phyloP scores from a whole-genome alignment of 2,113 vertebrate species.

The Prochilodus magdalenae region DNA sequence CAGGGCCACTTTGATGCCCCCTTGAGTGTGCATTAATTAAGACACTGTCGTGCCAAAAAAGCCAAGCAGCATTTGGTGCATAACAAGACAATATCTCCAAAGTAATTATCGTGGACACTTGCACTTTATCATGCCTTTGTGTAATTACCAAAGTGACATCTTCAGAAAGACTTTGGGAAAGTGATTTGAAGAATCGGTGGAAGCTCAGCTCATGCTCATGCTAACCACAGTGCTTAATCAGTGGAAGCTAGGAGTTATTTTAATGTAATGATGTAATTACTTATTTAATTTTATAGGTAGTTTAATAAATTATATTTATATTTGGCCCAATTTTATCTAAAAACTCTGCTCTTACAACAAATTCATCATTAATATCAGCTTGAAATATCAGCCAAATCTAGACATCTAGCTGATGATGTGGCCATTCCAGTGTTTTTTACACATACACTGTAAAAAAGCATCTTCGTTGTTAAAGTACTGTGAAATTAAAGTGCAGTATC shows the following conservation, averaged over 20 bases:
- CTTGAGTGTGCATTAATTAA: constrained; percentile 78
- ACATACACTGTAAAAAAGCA: too few species aligned
- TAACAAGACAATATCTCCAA: constrained; percentile 75
- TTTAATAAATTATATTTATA: not conserved
- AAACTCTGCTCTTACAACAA: too few species aligned
- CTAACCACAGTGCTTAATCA: not conserved
- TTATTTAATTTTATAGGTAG: not conserved
- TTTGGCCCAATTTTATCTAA: not conserved
- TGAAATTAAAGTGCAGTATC: too few species aligned
- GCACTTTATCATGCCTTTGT: constrained; percentile 60
- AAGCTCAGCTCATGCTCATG: constrained; percentile 41
- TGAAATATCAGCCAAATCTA: too few species aligned
- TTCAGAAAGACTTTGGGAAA: constrained; percentile 48
- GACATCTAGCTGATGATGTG: too few species aligned
- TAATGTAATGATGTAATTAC: not conserved
- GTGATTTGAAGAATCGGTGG: constrained; percentile 10
- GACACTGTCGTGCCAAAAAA: constrained; percentile 71
- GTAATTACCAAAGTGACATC: constrained; percentile 67
- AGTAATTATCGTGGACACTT: constrained; percentile 74
- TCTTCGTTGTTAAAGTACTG: too few species aligned
- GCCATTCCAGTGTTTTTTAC: too few species aligned
- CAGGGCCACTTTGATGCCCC: constrained; percentile 62
- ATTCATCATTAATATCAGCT: too few species aligned
- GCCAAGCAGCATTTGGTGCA: constrained; percentile 72
- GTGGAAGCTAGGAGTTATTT: not conserved